Evolutionary conservation across 2,888 invertebrate genomes (phyloP).

Genomic region (Platycheirus rosarum): DNA sequence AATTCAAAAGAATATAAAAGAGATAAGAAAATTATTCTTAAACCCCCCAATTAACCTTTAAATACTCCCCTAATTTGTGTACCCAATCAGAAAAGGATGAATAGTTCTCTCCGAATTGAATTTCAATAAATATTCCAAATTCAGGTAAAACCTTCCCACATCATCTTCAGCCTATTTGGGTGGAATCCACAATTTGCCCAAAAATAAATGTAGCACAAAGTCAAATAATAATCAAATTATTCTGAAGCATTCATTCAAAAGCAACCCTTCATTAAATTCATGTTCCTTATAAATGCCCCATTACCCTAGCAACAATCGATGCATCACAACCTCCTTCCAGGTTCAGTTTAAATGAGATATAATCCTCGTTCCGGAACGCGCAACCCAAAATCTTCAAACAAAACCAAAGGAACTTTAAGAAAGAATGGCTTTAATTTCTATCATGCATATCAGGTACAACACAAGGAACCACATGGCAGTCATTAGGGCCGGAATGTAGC

Average conservation of each 20-base stretch:
- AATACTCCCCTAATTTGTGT: too few species aligned
- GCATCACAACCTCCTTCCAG: slow-evolving; percentile 33
- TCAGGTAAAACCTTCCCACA: not conserved
- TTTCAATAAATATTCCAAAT: not conserved
- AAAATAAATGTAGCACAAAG: slow-evolving; percentile 26
- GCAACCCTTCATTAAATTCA: slow-evolving; percentile 54
- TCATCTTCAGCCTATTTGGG: not conserved
- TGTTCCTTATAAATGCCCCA: slow-evolving; percentile 57
- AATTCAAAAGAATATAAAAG: too few species aligned
- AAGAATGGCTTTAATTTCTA: slow-evolving; percentile 53
- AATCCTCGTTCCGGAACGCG: slow-evolving; percentile 8
- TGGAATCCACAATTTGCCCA: slow-evolving; percentile 32
- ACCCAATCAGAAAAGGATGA: not conserved
- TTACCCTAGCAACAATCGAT: slow-evolving; percentile 69
- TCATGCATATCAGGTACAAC: slow-evolving; percentile 8
- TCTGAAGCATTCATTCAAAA: slow-evolving; percentile 25
- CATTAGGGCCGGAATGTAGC: slow-evolving; percentile 52
- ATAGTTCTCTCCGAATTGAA: not conserved
- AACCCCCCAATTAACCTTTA: too few species aligned
- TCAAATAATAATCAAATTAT: slow-evolving; percentile 56
- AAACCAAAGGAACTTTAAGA: slow-evolving; percentile 39
- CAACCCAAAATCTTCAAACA: not conserved
- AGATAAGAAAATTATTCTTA: too few species aligned
- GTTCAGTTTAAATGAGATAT: slow-evolving; percentile 17
- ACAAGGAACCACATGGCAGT: slow-evolving; percentile 33